Percentiles rank a stretch among this genome's conserved stretches.
Evolutionary conservation across 2,888 invertebrate genomes (phyloP).

Genomic region (Parnassius mnemosyne): DNA sequence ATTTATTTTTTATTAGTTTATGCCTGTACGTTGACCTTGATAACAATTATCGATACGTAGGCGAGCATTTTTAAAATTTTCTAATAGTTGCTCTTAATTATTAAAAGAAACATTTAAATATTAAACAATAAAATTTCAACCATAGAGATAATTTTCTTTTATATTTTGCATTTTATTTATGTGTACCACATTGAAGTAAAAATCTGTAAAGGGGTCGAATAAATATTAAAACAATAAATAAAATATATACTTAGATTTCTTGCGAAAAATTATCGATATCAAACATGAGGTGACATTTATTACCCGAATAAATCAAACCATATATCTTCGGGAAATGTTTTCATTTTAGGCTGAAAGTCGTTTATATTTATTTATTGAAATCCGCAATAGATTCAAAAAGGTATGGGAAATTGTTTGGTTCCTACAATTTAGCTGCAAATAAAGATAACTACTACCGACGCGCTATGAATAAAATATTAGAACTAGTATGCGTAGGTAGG

Average conservation of each 20-base stretch:
- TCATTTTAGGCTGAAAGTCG: background rate
- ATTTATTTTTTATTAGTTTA: too few species aligned
- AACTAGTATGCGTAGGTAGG: conserved; percentile 27
- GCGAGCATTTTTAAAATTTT: too few species aligned
- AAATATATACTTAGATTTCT: background rate
- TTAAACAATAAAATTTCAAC: too few species aligned
- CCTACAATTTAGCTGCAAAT: conserved; percentile 18
- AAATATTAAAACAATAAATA: background rate
- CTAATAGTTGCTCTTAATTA: too few species aligned
- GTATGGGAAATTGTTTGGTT: background rate
- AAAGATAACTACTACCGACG: conserved; percentile 27
- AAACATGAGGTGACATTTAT: background rate
- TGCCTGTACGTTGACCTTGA: too few species aligned
- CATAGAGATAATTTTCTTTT: too few species aligned
- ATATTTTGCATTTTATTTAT: too few species aligned
- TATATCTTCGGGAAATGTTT: background rate
- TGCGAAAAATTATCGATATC: background rate
- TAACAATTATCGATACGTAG: too few species aligned
- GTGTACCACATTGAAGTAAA: too few species aligned
- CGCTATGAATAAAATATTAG: conserved; percentile 31
- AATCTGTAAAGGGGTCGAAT: too few species aligned
- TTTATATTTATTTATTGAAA: conserved; percentile 4
- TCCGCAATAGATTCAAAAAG: conserved; percentile 13
- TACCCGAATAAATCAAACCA: background rate
- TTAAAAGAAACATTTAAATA: too few species aligned